Evolutionary conservation across 1,140 invertebrate species (phyloP), one percentile per base, ranked within the genome.

Genomic region (Brachionus koreanus): DNA sequence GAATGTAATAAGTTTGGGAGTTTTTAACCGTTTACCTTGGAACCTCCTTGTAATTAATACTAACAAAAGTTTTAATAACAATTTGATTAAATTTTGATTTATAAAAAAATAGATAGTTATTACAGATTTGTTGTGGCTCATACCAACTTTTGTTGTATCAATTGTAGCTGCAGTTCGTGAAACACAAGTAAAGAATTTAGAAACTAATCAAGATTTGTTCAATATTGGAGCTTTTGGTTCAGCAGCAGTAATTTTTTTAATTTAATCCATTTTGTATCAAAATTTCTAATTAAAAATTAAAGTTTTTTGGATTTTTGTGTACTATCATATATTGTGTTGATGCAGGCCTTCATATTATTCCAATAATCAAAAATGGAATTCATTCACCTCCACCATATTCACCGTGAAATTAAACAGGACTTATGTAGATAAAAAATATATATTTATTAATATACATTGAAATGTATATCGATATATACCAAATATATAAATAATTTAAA

Each of bases 251-350:
- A n/a, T n/a, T 61, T 1, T 23, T 37, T 52, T 33, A 52, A 12
- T 29, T 25, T 6, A 57, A 52, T 43, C 29, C 3, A 46, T 13
- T 19, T 75, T 75, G 10, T 9, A 75, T 39, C n/a, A 39, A n/a
- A n/a, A 43, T 42, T 49, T 23, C 10, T 43, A 46, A 19, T 29
- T 75, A 5, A 29, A 29, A 29, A 2, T 43, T 5, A 19, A 29
- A 79, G 76, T 79, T 79, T 65, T 79, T 79, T 43, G 76, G 76
- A 37, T 79, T 79, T 42, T 61, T 79, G 19, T 61, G 61, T 43
- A 61, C 76, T 1, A 79, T 79, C n/a, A 57, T 79, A 42, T 79
- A 79, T 42, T 57, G 76, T 37, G 76, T 42, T 12, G 76, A 79
- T 29, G 76, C 49, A 52, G 76, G n/a, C 25, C 39, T 79, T 79